Conservation (phyloP, 2,888 invertebrate species). For the Ochlodes sylvanus region DNA sequence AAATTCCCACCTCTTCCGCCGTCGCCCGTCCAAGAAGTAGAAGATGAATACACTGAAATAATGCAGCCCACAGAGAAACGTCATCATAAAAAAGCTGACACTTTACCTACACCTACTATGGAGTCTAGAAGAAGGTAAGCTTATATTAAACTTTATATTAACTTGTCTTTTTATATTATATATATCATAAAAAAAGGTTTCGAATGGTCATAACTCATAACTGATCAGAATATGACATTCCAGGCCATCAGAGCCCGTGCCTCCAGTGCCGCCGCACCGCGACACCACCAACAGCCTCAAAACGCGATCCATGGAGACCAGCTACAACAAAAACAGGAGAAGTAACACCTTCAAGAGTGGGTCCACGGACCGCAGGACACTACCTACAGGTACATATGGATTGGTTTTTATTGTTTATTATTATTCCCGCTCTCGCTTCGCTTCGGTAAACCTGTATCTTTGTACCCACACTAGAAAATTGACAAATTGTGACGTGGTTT, state of each 20-base stretch:
- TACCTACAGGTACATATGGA: slow-evolving; percentile 87
- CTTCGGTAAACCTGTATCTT: too few species aligned
- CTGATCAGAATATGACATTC: slow-evolving; percentile 26
- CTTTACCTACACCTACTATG: slow-evolving; percentile 81
- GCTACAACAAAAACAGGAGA: slow-evolving; percentile 87
- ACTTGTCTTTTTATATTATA: too few species aligned
- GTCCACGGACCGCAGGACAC: slow-evolving; percentile 88
- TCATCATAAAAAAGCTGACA: slow-evolving; percentile 80
- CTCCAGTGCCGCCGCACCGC: slow-evolving; percentile 90
- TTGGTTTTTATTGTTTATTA: too few species aligned
- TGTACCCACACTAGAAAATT: too few species aligned
- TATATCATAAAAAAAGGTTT: too few species aligned
- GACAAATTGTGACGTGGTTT: too few species aligned
- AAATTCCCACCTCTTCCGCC: slow-evolving; percentile 92
- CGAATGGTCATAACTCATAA: too few species aligned
- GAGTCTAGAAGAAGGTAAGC: slow-evolving; percentile 76
- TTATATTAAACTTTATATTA: not conserved
- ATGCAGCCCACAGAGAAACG: slow-evolving; percentile 81
- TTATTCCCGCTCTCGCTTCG: too few species aligned
- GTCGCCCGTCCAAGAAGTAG: slow-evolving; percentile 92
- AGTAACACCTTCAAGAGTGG: slow-evolving; percentile 83
- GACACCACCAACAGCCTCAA: slow-evolving; percentile 90
- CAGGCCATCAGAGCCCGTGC: slow-evolving; percentile 84
- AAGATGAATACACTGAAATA: slow-evolving; percentile 90
- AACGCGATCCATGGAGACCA: slow-evolving; percentile 94